phyloP scores from a whole-genome alignment of 2,113 vertebrate species.

The Fulica atra region DNA sequence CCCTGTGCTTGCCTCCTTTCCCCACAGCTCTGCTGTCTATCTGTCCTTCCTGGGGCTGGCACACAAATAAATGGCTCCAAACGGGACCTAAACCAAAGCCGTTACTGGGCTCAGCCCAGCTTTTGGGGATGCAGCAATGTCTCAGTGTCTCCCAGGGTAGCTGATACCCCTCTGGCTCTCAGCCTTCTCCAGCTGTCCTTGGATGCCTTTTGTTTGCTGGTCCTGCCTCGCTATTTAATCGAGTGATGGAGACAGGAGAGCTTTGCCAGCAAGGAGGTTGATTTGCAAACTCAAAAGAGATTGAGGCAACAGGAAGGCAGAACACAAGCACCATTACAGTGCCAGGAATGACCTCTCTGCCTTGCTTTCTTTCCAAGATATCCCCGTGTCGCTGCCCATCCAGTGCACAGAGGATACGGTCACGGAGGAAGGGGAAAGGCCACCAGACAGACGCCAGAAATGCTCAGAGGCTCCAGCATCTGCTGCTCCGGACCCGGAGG shows the following conservation, averaged over 20 bases:
- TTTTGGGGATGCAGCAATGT: rapidly evolving
- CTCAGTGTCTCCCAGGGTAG: rapidly evolving
- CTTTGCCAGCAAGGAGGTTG: neutral
- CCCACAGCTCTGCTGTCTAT: neutral
- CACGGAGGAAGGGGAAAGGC: neutral
- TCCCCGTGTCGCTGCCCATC: neutral
- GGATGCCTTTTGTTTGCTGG: neutral
- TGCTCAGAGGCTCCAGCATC: rapidly evolving
- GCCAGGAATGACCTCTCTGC: neutral
- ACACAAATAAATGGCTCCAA: neutral
- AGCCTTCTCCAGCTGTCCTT: neutral
- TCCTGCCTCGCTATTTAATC: neutral
- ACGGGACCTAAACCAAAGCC: neutral
- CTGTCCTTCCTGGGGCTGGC: neutral
- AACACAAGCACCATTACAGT: rapidly evolving
- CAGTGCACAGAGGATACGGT: neutral
- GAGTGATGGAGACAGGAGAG: rapidly evolving
- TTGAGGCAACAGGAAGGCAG: rapidly evolving
- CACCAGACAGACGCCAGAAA: rapidly evolving
- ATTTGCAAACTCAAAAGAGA: rapidly evolving
- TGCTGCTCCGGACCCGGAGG: rapidly evolving
- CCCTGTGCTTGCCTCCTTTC: neutral
- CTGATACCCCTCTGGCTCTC: neutral
- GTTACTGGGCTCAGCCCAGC: neutral
- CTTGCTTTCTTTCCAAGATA: neutral